These are phyloP conservation scores for Trachythela sp. DNA, from an alignment of 64 coral and sea anemone genomes.

Conservation along the genomic window DNA sequence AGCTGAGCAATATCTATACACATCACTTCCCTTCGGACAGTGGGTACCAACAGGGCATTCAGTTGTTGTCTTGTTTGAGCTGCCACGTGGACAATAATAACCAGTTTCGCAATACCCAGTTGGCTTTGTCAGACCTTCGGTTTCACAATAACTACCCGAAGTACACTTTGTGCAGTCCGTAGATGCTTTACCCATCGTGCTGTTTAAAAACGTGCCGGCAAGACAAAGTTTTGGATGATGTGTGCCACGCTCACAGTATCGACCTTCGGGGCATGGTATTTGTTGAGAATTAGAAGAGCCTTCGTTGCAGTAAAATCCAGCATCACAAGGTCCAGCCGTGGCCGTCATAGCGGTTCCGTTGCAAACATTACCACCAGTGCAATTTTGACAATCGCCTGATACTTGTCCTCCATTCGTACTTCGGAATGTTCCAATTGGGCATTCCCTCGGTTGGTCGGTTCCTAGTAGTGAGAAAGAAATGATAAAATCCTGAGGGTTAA, in stretches of 20 bases:
- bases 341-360: constrained; percentile 73
- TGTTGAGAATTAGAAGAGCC: constrained; percentile 56
- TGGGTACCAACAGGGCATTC: constrained; percentile 59
- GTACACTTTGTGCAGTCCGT: constrained; percentile 58
- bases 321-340: constrained; percentile 67
- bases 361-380: constrained; percentile 92
- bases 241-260: constrained; percentile 63
- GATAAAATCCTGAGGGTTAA: no score
- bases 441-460: constrained; percentile 60
- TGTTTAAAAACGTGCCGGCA: constrained; percentile 68
- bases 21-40: constrained; percentile 62
- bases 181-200: constrained; percentile 53
- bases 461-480: constrained; percentile 27
- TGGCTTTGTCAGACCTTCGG: constrained; percentile 57
- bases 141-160: constrained; percentile 80
- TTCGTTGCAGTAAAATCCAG: constrained; percentile 73
- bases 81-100: constrained; percentile 68
- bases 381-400: constrained; percentile 68
- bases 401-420: constrained; percentile 41
- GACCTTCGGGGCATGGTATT: constrained; percentile 66
- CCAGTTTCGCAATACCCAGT: constrained; percentile 71
- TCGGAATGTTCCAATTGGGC: constrained; percentile 79
- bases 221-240: constrained; percentile 70
- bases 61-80: constrained; percentile 58
- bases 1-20: constrained; percentile 49